A percentile compares a stretch with the other conserved stretches of the same genome.
phyloP scores from a whole-genome alignment of 2,888 invertebrate species.

The Dolomedes plantarius region DNA sequence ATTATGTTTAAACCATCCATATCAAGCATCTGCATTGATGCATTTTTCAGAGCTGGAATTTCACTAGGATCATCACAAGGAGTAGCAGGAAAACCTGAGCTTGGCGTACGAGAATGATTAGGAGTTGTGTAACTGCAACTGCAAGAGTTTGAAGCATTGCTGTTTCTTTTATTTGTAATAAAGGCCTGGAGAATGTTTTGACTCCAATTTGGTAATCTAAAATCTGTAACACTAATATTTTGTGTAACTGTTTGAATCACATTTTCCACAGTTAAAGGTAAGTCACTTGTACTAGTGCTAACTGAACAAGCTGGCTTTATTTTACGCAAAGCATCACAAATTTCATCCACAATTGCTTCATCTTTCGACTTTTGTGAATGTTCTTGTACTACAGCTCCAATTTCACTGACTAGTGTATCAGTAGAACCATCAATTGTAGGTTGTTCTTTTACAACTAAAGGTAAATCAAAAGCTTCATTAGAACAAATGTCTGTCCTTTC shows the following conservation, averaged over 20 bases:
- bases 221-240: slow-evolving; percentile 3
- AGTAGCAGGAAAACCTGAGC: slow-evolving; percentile 81
- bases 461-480: neutral
- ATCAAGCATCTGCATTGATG: slow-evolving; percentile 77
- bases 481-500: slow-evolving; percentile 31
- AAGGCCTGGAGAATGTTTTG: slow-evolving; percentile 37
- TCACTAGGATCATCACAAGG: slow-evolving; percentile 78
- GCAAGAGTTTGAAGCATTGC: slow-evolving; percentile 41
- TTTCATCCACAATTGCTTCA: slow-evolving; percentile 10
- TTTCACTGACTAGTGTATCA: slow-evolving; percentile 78
- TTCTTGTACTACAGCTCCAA: slow-evolving; percentile 36
- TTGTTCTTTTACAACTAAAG: slow-evolving; percentile 23
- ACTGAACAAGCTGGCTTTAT: slow-evolving; percentile 73
- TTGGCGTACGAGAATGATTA: slow-evolving; percentile 80
- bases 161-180: slow-evolving; percentile 35
- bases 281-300: slow-evolving; percentile 77
- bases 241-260: slow-evolving; percentile 22
- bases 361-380: slow-evolving; percentile 2
- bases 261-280: slow-evolving; percentile 12
- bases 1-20: slow-evolving; percentile 86
- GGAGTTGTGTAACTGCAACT: slow-evolving; percentile 60
- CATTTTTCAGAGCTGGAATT: slow-evolving; percentile 46
- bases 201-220: slow-evolving; percentile 33
- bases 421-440: slow-evolving; percentile 79
- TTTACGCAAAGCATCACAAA: neutral